These are phyloP conservation scores for Metopia argyrocephala DNA, from an alignment of 2,888 invertebrate species.

Conservation along the genomic window DNA sequence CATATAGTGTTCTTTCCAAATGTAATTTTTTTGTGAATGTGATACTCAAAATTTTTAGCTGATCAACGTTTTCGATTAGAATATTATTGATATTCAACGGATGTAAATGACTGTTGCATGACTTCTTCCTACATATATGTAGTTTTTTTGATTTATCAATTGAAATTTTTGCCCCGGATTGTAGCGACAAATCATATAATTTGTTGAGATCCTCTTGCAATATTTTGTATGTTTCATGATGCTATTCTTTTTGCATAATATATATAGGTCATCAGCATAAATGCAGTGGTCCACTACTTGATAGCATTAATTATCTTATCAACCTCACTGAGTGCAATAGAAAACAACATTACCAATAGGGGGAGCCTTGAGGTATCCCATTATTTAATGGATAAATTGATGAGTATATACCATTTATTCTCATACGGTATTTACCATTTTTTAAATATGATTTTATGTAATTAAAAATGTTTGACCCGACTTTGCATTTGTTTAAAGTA, in stretches of 20 bases:
- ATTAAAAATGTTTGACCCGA: constrained; percentile 31
- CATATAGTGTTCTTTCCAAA: not conserved
- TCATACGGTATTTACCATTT: constrained; percentile 11
- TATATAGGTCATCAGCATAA: constrained; percentile 60
- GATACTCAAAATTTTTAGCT: not conserved
- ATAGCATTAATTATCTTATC: constrained; percentile 7
- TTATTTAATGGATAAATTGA: constrained; percentile 12
- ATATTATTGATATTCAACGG: not conserved
- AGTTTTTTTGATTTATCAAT: not conserved
- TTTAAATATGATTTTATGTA: constrained; percentile 27
- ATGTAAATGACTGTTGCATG: not conserved
- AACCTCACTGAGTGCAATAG: constrained; percentile 37
- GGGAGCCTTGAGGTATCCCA: constrained; percentile 53
- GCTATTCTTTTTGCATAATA: constrained; percentile 24
- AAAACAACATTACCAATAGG: constrained; percentile 39
- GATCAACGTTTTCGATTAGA: not conserved
- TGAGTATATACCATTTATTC: constrained; percentile 17
- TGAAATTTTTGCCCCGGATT: constrained; percentile 19
- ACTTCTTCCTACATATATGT: not conserved
- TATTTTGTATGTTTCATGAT: not conserved
- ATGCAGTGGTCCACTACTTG: constrained; percentile 41
- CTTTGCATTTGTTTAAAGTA: constrained; percentile 12
- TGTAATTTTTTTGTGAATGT: not conserved
- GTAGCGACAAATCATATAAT: not conserved
- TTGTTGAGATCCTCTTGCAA: not conserved